Evolutionary conservation across 2,113 vertebrate genomes (phyloP).

Genomic region (Heloderma charlesbogerti): DNA sequence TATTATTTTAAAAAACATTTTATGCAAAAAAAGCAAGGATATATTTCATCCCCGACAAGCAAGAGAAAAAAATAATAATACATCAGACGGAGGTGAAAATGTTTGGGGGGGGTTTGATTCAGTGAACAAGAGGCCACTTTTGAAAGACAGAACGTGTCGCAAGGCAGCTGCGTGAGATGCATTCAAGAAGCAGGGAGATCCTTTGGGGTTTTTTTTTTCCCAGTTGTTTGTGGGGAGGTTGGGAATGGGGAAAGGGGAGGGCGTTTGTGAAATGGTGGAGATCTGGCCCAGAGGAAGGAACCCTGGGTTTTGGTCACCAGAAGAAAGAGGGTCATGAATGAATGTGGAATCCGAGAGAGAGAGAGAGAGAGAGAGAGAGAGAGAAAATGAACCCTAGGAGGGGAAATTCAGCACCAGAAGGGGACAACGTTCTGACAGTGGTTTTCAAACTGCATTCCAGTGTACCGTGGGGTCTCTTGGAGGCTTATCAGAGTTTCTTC

Average conservation of each 20-base stretch:
- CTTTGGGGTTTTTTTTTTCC: background rate
- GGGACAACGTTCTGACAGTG: background rate
- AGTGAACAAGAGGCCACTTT: slow-evolving; percentile 33
- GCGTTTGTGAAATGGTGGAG: slow-evolving; percentile 8
- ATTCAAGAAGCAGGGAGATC: slow-evolving; percentile 18
- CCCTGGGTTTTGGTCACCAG: slow-evolving; percentile 6
- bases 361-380: background rate
- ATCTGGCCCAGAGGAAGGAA: background rate
- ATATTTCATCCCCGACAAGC: slow-evolving; percentile 24
- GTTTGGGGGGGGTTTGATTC: slow-evolving; percentile 7
- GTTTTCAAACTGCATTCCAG: slow-evolving; percentile 9
- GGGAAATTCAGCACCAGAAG: slow-evolving; percentile 30
- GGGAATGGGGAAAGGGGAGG: background rate
- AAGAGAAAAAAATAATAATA: slow-evolving; percentile 2
- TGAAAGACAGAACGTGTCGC: slow-evolving; percentile 32
- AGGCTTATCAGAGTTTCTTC: background rate
- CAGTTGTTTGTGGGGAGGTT: slow-evolving; percentile 1
- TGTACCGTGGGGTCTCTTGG: background rate
- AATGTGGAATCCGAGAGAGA: background rate
- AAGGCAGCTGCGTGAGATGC: slow-evolving; percentile 53
- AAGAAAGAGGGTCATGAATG: background rate
- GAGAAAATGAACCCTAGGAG: background rate
- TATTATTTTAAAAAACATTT: slow-evolving; percentile 19
- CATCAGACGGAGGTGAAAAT: background rate
- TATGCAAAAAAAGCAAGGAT: slow-evolving; percentile 36